These are phyloP conservation scores for Odontocolon sp. DNA, from an alignment of 2,888 invertebrate genomes.

Conservation along the genomic window DNA sequence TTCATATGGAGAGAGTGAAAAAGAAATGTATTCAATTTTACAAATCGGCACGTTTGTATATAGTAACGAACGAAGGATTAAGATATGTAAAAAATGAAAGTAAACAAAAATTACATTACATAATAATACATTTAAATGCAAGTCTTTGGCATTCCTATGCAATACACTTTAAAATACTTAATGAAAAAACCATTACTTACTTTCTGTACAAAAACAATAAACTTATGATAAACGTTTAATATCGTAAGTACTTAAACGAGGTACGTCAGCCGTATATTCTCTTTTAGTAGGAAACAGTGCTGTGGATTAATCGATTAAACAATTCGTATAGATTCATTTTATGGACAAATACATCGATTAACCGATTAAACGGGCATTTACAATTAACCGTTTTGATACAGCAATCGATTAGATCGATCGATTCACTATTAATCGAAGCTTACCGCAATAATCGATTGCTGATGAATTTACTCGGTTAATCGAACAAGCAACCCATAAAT, in stretches of 20 bases:
- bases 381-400: no score
- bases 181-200: slow-evolving; percentile 14
- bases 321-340: no score
- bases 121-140: slow-evolving; percentile 75
- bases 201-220: slow-evolving; percentile 36
- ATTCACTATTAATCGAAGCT: no score
- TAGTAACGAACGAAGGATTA: slow-evolving; percentile 11
- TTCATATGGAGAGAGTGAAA: no score
- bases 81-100: slow-evolving; percentile 33
- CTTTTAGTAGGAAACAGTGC: slow-evolving; percentile 57
- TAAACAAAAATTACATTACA: slow-evolving; percentile 56
- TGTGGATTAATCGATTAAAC: no score
- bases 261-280: slow-evolving; percentile 53
- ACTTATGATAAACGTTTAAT: slow-evolving; percentile 26
- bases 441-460: no score
- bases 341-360: no score
- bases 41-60: background rate
- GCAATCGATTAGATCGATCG: no score
- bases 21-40: no score
- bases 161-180: slow-evolving; percentile 55
- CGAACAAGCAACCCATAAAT: no score
- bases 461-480: no score
- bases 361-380: no score
- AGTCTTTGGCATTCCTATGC: slow-evolving; percentile 77
- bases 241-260: slow-evolving; percentile 53